phyloP scores from a whole-genome alignment of 2,888 invertebrate species.

The Nomada hirtipes region DNA sequence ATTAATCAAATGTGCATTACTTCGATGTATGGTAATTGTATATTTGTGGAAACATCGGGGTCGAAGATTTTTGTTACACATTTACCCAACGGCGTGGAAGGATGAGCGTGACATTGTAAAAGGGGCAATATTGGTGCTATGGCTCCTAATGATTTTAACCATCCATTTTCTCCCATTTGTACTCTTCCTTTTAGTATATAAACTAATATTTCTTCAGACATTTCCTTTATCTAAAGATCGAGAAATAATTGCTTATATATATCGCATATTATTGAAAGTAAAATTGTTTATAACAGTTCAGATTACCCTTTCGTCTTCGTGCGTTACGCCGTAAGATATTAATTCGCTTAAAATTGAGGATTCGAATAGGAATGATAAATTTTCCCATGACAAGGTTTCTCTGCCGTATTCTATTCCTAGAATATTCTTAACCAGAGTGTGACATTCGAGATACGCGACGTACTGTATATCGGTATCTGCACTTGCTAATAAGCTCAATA shows the following conservation, averaged over 20 bases:
- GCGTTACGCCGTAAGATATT: slow-evolving; percentile 87
- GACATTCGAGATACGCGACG: slow-evolving; percentile 86
- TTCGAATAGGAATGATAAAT: slow-evolving; percentile 86
- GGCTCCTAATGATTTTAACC: slow-evolving; percentile 87
- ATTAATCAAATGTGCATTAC: slow-evolving; percentile 75
- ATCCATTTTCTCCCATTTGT: slow-evolving; percentile 87
- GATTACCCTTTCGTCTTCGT: slow-evolving; percentile 82
- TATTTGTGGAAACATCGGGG: slow-evolving; percentile 87
- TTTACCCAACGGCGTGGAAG: slow-evolving; percentile 86
- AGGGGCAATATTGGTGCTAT: slow-evolving; percentile 87
- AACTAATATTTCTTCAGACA: slow-evolving; percentile 87
- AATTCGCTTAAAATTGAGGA: slow-evolving; percentile 88
- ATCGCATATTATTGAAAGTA: not conserved
- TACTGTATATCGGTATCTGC: slow-evolving; percentile 85
- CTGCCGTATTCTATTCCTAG: slow-evolving; percentile 85
- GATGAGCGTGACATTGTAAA: slow-evolving; percentile 87
- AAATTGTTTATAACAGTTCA: not conserved
- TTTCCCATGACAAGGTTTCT: slow-evolving; percentile 84
- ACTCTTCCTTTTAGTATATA: slow-evolving; percentile 88
- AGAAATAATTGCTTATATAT: slow-evolving; percentile 12
- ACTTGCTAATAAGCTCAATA: slow-evolving; percentile 86
- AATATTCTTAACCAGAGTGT: slow-evolving; percentile 85
- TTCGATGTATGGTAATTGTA: slow-evolving; percentile 86
- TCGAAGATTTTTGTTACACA: slow-evolving; percentile 88
- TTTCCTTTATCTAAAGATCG: slow-evolving; percentile 85